phyloP scores from a whole-genome alignment of 1,140 invertebrate genomes.

The Heterodera carotae region DNA sequence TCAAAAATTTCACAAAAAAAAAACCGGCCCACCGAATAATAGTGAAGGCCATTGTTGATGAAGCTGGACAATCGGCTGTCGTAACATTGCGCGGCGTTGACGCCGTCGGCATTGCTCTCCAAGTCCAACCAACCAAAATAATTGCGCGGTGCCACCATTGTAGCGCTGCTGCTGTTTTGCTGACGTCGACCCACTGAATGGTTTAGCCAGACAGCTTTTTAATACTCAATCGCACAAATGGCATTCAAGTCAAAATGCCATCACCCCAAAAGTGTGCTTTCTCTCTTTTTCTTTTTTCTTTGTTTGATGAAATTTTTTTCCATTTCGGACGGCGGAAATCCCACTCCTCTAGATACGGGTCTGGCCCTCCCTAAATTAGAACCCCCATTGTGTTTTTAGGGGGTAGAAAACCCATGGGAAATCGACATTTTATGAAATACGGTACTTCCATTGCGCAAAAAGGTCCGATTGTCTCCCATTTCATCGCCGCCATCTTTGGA shows the following conservation, averaged over 20 bases:
- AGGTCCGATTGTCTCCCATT: not conserved
- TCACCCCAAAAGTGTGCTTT: too few species aligned
- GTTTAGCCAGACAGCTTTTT: too few species aligned
- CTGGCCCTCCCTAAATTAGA: too few species aligned
- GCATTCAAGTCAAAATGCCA: too few species aligned
- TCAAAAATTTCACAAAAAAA: not conserved
- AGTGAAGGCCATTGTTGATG: constrained; percentile 26
- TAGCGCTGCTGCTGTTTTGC: not conserved
- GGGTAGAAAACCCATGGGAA: too few species aligned
- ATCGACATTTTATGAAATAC: not conserved
- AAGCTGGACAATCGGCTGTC: constrained; percentile 13
- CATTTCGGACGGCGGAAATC: too few species aligned
- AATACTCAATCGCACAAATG: too few species aligned
- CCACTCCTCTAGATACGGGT: too few species aligned
- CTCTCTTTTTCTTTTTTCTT: too few species aligned
- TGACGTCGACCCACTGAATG: not conserved
- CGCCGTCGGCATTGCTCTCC: not conserved
- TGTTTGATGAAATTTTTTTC: too few species aligned
- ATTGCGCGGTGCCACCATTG: not conserved
- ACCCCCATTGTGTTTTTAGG: too few species aligned
- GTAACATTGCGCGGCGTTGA: constrained; percentile 66
- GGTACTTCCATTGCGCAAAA: not conserved
- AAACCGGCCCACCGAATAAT: constrained; percentile 6
- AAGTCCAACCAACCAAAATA: not conserved
- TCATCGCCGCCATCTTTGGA: not conserved